Conservation (phyloP, 2,888 invertebrate species). For the Diarsia mendica region DNA sequence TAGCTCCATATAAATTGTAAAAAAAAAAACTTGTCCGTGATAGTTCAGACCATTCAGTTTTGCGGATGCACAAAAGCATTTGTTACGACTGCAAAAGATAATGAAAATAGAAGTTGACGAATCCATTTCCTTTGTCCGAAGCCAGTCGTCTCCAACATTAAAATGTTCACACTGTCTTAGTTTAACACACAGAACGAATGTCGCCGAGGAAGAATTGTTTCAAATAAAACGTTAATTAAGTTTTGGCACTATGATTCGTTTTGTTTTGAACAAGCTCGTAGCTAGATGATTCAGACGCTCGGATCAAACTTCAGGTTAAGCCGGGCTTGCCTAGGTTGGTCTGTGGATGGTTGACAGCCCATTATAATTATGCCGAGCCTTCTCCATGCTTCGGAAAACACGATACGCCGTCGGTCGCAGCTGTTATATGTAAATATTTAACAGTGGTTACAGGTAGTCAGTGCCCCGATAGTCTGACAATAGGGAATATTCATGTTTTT, state of each 20-base stretch:
- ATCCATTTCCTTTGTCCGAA: conserved; percentile 24
- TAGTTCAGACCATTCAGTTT: background rate
- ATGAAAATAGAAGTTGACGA: conserved; percentile 10
- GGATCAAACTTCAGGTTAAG: too few species aligned
- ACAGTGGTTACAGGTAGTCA: too few species aligned
- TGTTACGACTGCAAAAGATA: conserved; percentile 9
- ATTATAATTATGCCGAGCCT: too few species aligned
- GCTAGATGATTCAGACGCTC: too few species aligned
- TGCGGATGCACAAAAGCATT: conserved; percentile 7
- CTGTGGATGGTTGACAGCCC: too few species aligned
- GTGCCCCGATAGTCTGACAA: too few species aligned
- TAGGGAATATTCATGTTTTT: too few species aligned
- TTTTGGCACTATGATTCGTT: conserved; percentile 18
- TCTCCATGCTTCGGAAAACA: too few species aligned
- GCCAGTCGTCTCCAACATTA: background rate
- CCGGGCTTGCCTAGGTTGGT: too few species aligned
- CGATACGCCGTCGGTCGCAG: too few species aligned
- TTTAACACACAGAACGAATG: conserved; percentile 10
- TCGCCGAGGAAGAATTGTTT: conserved; percentile 2
- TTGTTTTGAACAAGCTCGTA: background rate
- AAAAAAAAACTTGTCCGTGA: too few species aligned
- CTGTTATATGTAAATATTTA: too few species aligned
- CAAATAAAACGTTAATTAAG: background rate
- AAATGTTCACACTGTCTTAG: conserved; percentile 15
- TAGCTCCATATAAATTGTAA: background rate